phyloP scores from a whole-genome alignment of 2,888 invertebrate genomes.

The Lasioglossum vierecki region DNA sequence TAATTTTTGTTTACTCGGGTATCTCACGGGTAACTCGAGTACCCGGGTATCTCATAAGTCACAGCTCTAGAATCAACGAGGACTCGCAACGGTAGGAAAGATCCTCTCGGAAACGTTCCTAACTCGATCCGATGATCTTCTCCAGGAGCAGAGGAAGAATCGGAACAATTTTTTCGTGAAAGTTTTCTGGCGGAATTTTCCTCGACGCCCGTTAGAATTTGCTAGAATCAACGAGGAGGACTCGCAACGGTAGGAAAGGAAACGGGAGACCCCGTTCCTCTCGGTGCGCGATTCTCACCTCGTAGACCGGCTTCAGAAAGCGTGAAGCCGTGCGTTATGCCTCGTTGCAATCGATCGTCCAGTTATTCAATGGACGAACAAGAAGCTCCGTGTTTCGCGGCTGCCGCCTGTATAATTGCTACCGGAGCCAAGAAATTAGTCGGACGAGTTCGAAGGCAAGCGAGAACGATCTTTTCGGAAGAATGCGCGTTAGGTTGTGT shows the following conservation, averaged over 20 bases:
- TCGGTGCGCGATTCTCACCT: slow-evolving; percentile 63
- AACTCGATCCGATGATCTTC: not conserved
- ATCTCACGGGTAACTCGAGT: too few species aligned
- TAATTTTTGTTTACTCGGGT: too few species aligned
- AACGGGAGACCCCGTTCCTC: slow-evolving; percentile 43
- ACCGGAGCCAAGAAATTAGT: not conserved
- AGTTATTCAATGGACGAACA: slow-evolving; percentile 64
- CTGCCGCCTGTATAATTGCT: not conserved
- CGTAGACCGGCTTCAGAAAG: slow-evolving; percentile 71
- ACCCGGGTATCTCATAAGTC: too few species aligned
- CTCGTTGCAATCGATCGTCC: slow-evolving; percentile 67
- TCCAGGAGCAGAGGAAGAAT: not conserved
- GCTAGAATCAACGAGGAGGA: slow-evolving; percentile 2
- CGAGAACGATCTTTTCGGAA: not conserved
- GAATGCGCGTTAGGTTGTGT: slow-evolving; percentile 22
- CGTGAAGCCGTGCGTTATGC: slow-evolving; percentile 70
- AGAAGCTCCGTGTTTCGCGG: slow-evolving; percentile 3
- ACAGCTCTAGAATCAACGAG: too few species aligned
- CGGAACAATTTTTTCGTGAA: not conserved
- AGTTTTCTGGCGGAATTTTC: not conserved
- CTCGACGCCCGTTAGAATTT: not conserved
- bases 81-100: not conserved
- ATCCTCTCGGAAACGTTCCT: not conserved
- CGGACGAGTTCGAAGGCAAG: not conserved
- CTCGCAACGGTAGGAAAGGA: slow-evolving; percentile 33